Conservation (phyloP, 2,113 vertebrate genomes). For the Excalfactoria chinensis region DNA sequence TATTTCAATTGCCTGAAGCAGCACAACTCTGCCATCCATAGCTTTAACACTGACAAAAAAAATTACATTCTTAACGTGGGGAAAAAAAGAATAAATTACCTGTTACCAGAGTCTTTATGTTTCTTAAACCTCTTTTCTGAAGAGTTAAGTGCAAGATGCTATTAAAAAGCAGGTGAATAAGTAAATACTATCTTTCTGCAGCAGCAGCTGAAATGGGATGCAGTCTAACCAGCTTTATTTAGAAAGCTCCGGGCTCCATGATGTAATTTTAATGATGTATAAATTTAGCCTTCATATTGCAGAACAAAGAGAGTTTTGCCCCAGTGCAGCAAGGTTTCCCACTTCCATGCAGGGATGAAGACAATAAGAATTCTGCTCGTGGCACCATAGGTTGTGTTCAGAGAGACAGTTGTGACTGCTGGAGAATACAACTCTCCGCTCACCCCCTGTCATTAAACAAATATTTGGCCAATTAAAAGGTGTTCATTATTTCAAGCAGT, state of each 20-base stretch:
- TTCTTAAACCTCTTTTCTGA: background rate
- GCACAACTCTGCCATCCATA: background rate
- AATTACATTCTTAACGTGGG: background rate
- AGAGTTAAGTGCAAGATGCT: background rate
- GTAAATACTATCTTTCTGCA: background rate
- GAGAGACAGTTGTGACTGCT: background rate
- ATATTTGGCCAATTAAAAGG: slow-evolving; percentile 4
- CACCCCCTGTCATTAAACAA: background rate
- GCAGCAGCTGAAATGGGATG: background rate
- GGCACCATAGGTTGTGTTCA: background rate
- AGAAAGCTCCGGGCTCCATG: background rate
- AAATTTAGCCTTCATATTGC: slow-evolving; percentile 34
- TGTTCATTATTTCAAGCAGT: background rate
- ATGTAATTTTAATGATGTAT: slow-evolving; percentile 39
- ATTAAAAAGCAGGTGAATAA: background rate
- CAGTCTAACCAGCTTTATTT: slow-evolving; percentile 1
- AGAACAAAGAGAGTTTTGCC: background rate
- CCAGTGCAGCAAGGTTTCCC: background rate
- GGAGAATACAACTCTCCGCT: background rate
- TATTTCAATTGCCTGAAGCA: background rate
- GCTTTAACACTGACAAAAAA: background rate
- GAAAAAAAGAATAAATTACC: background rate
- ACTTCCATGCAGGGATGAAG: background rate
- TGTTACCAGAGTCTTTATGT: background rate
- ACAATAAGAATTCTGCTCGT: background rate